phyloP scores from a whole-genome alignment of 1,140 invertebrate genomes.

The Leptinotarsa texana region DNA sequence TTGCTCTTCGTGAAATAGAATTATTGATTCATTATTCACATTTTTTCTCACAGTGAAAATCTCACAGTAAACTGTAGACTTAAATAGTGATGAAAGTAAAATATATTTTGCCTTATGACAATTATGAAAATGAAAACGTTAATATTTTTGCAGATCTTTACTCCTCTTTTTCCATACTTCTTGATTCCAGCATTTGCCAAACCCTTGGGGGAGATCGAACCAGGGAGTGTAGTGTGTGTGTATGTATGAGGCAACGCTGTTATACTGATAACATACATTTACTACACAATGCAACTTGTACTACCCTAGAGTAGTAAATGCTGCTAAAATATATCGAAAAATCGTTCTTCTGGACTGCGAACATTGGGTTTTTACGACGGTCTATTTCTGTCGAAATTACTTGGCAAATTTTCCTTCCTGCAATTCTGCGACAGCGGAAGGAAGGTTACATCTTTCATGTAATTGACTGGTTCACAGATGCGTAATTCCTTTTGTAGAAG shows the following conservation, averaged over 20 bases:
- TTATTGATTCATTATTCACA: too few relatives aligned
- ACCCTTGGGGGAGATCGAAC: conserved; percentile 10
- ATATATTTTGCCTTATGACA: too few relatives aligned
- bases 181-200: not conserved
- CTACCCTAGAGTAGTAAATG: conserved; percentile 9
- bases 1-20: too few relatives aligned
- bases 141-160: too few relatives aligned
- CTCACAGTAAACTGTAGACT: too few relatives aligned
- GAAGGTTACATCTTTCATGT: not conserved
- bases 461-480: not conserved
- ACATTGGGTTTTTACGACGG: conserved; percentile 5
- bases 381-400: not conserved
- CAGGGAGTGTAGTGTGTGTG: not conserved
- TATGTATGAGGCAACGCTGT: conserved; percentile 5
- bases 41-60: too few relatives aligned
- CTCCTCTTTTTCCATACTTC: conserved; percentile 10
- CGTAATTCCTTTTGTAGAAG: not conserved
- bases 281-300: conserved; percentile 15
- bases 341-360: not conserved
- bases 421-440: not conserved
- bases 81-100: too few relatives aligned
- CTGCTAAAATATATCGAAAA: conserved; percentile 13
- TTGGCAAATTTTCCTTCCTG: conserved; percentile 5
- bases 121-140: too few relatives aligned
- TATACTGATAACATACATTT: conserved; percentile 14